Conservation (phyloP, 2,888 invertebrate genomes). For the Aethes cnicana region DNA sequence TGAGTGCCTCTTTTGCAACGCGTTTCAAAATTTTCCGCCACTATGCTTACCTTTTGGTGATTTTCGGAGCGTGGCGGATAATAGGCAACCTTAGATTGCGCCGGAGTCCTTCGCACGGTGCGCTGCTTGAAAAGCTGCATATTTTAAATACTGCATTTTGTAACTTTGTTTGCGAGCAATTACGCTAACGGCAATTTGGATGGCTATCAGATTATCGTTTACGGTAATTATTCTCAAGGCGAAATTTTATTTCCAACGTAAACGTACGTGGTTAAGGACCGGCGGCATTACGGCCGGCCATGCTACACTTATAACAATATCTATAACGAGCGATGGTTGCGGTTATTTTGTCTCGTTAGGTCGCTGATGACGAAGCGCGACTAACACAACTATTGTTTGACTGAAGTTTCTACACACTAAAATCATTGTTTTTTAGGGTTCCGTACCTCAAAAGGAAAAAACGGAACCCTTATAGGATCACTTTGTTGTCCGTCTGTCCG, state of each 20-base stretch:
- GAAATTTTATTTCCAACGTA: slow-evolving; percentile 39
- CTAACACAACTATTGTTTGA: slow-evolving; percentile 57
- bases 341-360: slow-evolving; percentile 31
- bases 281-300: slow-evolving; percentile 28
- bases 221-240: slow-evolving; percentile 54
- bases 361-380: slow-evolving; percentile 40
- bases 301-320: slow-evolving; percentile 21
- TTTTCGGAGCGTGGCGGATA: slow-evolving; percentile 82
- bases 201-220: slow-evolving; percentile 51
- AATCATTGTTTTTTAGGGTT: slow-evolving; percentile 25
- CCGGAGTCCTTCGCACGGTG: slow-evolving; percentile 73
- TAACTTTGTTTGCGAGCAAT: slow-evolving; percentile 55
- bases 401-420: slow-evolving; percentile 31
- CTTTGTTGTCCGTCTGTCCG: too few species aligned
- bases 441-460: too few species aligned
- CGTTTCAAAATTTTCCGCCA: slow-evolving; percentile 79
- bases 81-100: slow-evolving; percentile 80
- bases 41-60: slow-evolving; percentile 76
- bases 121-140: slow-evolving; percentile 74
- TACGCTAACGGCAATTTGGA: slow-evolving; percentile 49
- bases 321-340: slow-evolving; percentile 28
- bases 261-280: slow-evolving; percentile 32
- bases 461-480: too few species aligned
- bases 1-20: slow-evolving; percentile 73
- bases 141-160: slow-evolving; percentile 70